A percentile compares a stretch with the other conserved stretches of the same genome.
Conservation (phyloP, 2,888 invertebrate species). For the Andrena dorsata region DNA sequence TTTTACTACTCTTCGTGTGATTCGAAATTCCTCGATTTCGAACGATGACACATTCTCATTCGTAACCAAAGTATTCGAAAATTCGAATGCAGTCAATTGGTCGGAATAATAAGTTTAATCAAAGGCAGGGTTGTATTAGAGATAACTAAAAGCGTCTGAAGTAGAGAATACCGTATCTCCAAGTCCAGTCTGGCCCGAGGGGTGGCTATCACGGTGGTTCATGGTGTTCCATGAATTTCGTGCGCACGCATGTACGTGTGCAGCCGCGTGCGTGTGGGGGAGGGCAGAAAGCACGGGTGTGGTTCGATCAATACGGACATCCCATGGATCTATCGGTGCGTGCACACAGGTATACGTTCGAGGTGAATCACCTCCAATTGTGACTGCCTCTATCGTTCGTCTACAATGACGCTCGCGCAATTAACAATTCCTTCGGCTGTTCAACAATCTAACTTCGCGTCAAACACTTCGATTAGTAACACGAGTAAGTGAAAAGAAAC, state of each 20-base stretch:
- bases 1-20: too few relatives aligned
- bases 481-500: not conserved
- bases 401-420: not conserved
- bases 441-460: not conserved
- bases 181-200: slow-evolving; percentile 25
- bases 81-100: too few relatives aligned
- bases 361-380: slow-evolving; percentile 61
- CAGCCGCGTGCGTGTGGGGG: slow-evolving; percentile 60
- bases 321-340: slow-evolving; percentile 80
- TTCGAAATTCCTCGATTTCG: too few relatives aligned
- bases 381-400: slow-evolving; percentile 12
- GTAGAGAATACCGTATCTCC: slow-evolving; percentile 25
- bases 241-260: slow-evolving; percentile 71
- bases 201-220: slow-evolving; percentile 40
- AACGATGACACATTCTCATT: too few relatives aligned
- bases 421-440: not conserved
- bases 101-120: too few relatives aligned
- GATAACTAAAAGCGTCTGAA: slow-evolving; percentile 4
- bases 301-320: slow-evolving; percentile 84
- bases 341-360: slow-evolving; percentile 46
- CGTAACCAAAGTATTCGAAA: too few relatives aligned
- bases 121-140: too few relatives aligned
- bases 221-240: slow-evolving; percentile 64
- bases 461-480: not conserved
- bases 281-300: slow-evolving; percentile 81